Conservation (phyloP, 2,797 vertebrate genomes). For the Oreortyx pictus region DNA sequence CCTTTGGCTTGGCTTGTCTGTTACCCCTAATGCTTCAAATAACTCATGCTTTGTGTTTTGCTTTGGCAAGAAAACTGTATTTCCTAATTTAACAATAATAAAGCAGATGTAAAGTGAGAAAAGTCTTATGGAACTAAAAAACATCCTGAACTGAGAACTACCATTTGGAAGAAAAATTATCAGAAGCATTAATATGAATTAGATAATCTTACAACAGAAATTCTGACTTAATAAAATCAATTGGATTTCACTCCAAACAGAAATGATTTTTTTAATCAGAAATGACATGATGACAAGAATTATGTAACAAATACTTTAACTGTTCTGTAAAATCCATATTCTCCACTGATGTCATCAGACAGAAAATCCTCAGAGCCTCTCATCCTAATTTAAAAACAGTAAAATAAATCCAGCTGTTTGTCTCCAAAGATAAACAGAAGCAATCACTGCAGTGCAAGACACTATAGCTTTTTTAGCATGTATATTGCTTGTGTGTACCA, state of each 20-base stretch:
- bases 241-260: constrained; percentile 39
- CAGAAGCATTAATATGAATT: not conserved
- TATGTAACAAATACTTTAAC: constrained; percentile 24
- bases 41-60: not conserved
- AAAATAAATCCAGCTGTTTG: constrained; percentile 34
- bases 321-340: constrained; percentile 22
- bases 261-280: constrained; percentile 1
- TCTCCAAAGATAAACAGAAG: not conserved
- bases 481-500: not conserved
- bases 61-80: not conserved
- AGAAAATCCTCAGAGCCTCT: constrained; percentile 42
- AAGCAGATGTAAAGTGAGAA: not conserved
- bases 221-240: constrained; percentile 6
- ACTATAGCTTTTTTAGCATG: not conserved
- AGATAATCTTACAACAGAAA: not conserved
- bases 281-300: constrained; percentile 13
- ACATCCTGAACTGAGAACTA: not conserved
- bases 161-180: not conserved
- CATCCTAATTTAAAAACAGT: constrained; percentile 39
- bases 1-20: not conserved
- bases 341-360: constrained; percentile 6
- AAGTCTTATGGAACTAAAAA: not conserved
- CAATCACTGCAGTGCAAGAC: not conserved
- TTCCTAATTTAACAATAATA: not conserved
- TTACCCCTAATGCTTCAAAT: not conserved